Conservation (phyloP, 2,113 vertebrate species). For the Recurvirostra avosetta region DNA sequence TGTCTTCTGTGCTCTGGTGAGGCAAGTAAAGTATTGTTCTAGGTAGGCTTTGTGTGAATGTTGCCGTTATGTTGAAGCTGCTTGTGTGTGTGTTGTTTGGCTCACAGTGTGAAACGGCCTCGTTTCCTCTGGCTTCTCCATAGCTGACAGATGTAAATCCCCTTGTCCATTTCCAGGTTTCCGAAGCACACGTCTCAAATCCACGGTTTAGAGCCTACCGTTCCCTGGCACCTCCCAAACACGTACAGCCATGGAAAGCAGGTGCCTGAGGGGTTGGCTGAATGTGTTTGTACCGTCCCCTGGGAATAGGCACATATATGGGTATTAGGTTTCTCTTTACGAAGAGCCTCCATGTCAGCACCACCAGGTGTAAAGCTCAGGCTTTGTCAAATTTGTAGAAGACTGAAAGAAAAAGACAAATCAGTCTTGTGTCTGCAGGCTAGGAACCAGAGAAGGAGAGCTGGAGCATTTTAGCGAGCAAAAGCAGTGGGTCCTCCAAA, state of each 20-base stretch:
- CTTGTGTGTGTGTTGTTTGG: neutral
- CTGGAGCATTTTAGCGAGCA: neutral
- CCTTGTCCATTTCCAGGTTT: neutral
- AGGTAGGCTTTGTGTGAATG: neutral
- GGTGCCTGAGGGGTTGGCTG: neutral
- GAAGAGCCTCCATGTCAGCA: neutral
- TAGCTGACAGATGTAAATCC: neutral
- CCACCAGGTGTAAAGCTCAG: neutral
- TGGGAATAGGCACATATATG: neutral
- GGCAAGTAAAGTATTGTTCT: neutral
- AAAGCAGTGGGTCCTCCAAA: neutral
- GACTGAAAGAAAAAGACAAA: neutral
- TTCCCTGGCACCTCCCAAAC: constrained; percentile 27
- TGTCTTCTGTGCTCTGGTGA: neutral
- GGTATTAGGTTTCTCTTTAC: neutral
- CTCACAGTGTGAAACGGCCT: neutral
- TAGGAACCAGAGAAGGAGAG: neutral
- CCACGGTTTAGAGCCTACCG: neutral
- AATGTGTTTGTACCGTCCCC: neutral
- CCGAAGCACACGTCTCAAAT: neutral
- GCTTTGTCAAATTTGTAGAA: neutral
- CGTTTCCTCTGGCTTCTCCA: neutral
- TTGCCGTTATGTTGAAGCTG: neutral
- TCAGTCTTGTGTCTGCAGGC: neutral
- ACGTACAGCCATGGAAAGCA: neutral